Conservation (phyloP, 2,113 vertebrate genomes). For the Notiomystis cincta region DNA sequence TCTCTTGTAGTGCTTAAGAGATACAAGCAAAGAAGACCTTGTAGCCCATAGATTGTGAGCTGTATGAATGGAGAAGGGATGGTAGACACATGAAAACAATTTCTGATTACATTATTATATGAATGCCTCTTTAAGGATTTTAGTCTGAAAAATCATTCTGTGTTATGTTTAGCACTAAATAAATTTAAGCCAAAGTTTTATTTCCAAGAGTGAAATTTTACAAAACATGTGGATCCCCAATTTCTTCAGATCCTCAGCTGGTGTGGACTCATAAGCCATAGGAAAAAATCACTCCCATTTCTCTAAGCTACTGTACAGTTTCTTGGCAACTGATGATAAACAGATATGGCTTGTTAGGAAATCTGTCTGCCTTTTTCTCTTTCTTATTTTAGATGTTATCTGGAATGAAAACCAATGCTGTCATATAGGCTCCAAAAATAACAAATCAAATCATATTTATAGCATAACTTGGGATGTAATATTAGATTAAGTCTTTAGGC, state of each 20-base stretch:
- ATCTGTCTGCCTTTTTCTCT: neutral
- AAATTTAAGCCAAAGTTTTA: neutral
- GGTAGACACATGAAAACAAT: neutral
- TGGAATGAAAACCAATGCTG: slow-evolving; percentile 7
- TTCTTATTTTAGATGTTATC: neutral
- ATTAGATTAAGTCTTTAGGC: neutral
- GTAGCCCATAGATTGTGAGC: neutral
- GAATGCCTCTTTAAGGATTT: neutral
- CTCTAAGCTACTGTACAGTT: slow-evolving; percentile 10
- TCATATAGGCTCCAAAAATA: slow-evolving; percentile 21
- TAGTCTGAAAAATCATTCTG: neutral
- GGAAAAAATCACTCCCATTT: neutral
- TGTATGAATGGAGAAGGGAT: neutral
- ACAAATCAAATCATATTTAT: slow-evolving; percentile 19
- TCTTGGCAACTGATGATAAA: slow-evolving; percentile 51
- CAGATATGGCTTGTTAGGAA: neutral
- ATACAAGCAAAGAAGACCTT: neutral
- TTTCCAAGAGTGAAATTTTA: neutral
- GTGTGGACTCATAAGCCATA: neutral
- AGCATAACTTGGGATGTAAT: neutral
- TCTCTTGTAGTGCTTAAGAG: neutral
- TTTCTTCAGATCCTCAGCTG: neutral
- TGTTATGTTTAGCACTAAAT: neutral
- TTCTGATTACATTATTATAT: neutral
- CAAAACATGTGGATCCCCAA: neutral